Evolutionary conservation across 2,797 vertebrate genomes (phyloP), one percentile per base, ranked within the genome.

Genomic region (Amniataba percoides): DNA sequence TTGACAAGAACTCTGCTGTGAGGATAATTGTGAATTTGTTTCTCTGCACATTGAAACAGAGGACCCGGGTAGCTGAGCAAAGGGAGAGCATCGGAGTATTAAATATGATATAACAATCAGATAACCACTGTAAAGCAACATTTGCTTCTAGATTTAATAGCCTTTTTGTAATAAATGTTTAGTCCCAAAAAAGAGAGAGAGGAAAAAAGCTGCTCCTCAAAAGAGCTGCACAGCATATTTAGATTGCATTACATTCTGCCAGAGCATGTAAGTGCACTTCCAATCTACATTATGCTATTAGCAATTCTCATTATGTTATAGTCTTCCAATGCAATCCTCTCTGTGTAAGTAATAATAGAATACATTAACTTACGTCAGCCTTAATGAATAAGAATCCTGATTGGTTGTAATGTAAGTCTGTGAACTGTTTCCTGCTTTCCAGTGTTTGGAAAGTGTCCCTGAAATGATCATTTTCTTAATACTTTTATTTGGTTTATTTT

Each of bases 11-110:
- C 51, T 87, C 75, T 62, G 79, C 87, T 86, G 87, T 66, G 82
- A 86, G 80, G 73, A 84, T 88, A 78, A 87, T 86, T 88, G 72
- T 74, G 58, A 64, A 84, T 86, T 83, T 88, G 81, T 78, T 71
- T 69, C 83, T 70, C 45, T 19, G 58, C 31, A 57, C 62, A 52
- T 51, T 72, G 55, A 72, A 64, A 81, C 71, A n/a, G 42, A 63
- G n/a, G 57, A 40, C 8, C 8, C 40, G 52, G 46, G 16, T 40
- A 40, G 46, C 14, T 39, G 21, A 42, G 46, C 18, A 63, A 48
- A 75, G 34, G 9, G 48, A 46, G 74, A 63, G 62, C 34, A 62
- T 7, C 49, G 57, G 46, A 85, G 62, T 81, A 70, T 87, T 78
- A 80, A 81, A 87, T 77, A 78, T 83, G 64, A 85, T 81, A 39